Evolutionary conservation across 2,113 vertebrate species (phyloP).

Genomic region (Centropristis striata): DNA sequence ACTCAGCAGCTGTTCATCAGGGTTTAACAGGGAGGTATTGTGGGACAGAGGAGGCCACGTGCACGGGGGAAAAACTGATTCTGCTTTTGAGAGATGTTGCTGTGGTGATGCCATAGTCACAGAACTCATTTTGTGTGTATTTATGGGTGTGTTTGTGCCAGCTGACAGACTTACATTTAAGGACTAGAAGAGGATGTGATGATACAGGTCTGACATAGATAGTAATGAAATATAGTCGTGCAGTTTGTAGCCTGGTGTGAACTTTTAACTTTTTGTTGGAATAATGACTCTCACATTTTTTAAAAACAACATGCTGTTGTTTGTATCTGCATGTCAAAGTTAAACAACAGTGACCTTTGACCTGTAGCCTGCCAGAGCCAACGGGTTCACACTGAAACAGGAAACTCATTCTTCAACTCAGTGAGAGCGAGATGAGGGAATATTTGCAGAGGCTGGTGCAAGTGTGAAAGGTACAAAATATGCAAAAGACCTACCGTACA

Average conservation of each 20-base stretch:
- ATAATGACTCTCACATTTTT: neutral
- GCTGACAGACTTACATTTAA: neutral
- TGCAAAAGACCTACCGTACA: no score
- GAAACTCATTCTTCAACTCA: constrained; percentile 9
- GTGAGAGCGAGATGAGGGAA: neutral
- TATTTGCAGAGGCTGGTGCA: neutral
- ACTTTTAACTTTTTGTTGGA: neutral
- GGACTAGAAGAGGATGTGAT: constrained; percentile 4
- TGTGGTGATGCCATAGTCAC: constrained; percentile 42
- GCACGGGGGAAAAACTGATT: constrained; percentile 32
- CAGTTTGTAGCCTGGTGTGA: neutral
- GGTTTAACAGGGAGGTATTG: constrained; percentile 74
- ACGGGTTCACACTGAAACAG: constrained; percentile 7
- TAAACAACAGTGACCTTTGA: constrained; percentile 40
- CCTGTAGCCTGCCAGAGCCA: neutral
- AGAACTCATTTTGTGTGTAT: constrained; percentile 19
- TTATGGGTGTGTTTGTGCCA: neutral
- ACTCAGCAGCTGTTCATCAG: constrained; percentile 74
- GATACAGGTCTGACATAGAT: neutral
- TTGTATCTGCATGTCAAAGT: constrained; percentile 15
- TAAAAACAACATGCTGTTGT: neutral
- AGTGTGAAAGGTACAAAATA: constrained; percentile 1
- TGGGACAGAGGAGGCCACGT: constrained; percentile 51
- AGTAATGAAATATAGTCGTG: neutral
- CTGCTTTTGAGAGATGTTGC: constrained; percentile 47